phyloP scores from a whole-genome alignment of 2,888 invertebrate species.

The Nineta flava region DNA sequence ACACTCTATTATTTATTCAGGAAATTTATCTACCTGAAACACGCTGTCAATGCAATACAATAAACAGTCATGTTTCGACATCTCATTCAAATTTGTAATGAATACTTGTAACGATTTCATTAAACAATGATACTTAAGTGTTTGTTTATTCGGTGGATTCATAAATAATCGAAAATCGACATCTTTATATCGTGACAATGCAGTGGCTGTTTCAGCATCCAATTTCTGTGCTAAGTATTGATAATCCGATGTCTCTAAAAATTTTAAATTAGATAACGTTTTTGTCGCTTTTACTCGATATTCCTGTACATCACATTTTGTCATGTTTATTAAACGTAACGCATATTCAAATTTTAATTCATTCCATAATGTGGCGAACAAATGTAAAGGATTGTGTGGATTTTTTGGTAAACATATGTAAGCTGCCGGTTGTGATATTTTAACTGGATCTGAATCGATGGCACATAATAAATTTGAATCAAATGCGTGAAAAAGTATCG shows the following conservation, averaged over 20 bases:
- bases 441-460: conserved; percentile 16
- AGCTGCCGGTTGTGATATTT: conserved; percentile 7
- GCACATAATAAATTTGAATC: conserved; percentile 23
- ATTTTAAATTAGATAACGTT: conserved; percentile 46
- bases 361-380: conserved; percentile 16
- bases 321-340: conserved; percentile 46
- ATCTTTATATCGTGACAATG: conserved; percentile 53
- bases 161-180: conserved; percentile 60
- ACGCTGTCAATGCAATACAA: conserved; percentile 29
- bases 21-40: conserved; percentile 27
- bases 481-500: conserved; percentile 21
- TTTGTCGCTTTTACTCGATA: conserved; percentile 48
- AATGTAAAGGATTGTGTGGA: conserved; percentile 8
- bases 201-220: conserved; percentile 58
- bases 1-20: no score
- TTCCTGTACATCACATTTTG: conserved; percentile 42
- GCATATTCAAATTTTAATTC: conserved; percentile 29
- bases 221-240: conserved; percentile 55
- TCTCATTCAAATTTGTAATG: conserved; percentile 26
- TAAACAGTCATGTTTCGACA: conserved; percentile 30
- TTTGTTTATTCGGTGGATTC: conserved; percentile 37
- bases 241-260: conserved; percentile 32
- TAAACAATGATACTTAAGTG: conserved; percentile 20
- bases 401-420: conserved; percentile 10
- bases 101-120: conserved; percentile 27